Evolutionary conservation across 2,797 vertebrate genomes (phyloP).

Genomic region (Apogon talboti): DNA sequence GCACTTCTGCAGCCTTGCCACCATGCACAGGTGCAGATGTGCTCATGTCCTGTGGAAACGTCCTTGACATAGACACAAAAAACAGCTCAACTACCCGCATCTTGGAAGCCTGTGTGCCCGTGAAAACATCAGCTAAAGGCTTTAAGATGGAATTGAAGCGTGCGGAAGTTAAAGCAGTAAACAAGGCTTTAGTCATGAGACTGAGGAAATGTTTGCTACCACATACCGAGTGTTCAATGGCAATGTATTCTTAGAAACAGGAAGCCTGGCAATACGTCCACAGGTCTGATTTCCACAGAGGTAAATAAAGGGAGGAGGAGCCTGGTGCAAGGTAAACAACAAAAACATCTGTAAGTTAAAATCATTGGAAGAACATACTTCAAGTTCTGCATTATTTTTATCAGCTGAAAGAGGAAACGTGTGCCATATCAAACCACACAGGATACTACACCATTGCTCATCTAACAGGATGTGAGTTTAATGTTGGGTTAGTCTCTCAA

Average conservation of each 20-base stretch:
- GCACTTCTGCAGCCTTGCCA: conserved; percentile 3
- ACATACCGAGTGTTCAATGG: conserved; percentile 68
- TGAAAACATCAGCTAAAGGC: conserved; percentile 41
- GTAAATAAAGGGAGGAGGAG: conserved; percentile 49
- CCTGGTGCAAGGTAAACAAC: conserved; percentile 36
- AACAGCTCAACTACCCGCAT: not conserved
- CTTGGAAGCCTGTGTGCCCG: not conserved
- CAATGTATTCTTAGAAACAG: conserved; percentile 81
- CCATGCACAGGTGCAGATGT: not conserved
- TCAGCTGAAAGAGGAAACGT: conserved; percentile 6
- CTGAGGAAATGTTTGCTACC: conserved; percentile 71
- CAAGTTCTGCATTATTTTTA: not conserved
- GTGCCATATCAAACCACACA: conserved; percentile 11
- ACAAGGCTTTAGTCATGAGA: conserved; percentile 72
- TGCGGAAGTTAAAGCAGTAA: conserved; percentile 67
- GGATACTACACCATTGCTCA: not conserved
- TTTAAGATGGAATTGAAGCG: conserved; percentile 34
- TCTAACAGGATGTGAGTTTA: conserved; percentile 30
- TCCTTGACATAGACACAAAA: conserved; percentile 50
- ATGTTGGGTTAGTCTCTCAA: conserved; percentile 3
- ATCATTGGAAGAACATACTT: not conserved
- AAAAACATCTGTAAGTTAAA: not conserved
- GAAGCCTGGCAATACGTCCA: conserved; percentile 67
- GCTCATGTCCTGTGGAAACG: conserved; percentile 52
- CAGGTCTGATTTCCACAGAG: conserved; percentile 55